phyloP scores from a whole-genome alignment of 2,888 invertebrate genomes.

The Drosophila borborema region DNA sequence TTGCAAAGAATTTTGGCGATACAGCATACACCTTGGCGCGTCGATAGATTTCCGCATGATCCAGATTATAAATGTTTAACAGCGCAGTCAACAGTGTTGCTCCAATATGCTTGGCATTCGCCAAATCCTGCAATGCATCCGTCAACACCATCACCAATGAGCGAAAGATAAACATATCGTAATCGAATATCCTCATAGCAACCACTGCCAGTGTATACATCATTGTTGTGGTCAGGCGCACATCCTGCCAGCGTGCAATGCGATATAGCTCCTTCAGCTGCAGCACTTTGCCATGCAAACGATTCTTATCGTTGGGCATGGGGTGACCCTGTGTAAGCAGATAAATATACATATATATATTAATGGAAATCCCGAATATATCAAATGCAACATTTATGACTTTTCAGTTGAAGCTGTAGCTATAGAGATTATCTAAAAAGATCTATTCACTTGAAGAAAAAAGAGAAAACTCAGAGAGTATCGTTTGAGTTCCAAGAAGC shows the following conservation, averaged over 20 bases:
- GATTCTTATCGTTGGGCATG: constrained; percentile 52
- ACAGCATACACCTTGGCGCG: constrained; percentile 68
- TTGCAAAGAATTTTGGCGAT: constrained; percentile 68
- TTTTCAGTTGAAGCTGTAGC: too few relatives aligned
- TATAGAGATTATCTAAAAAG: too few relatives aligned
- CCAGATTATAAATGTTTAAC: constrained; percentile 2
- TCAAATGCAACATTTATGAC: too few relatives aligned
- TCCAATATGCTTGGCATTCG: background rate
- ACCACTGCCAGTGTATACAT: constrained; percentile 18
- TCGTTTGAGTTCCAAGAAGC: too few relatives aligned
- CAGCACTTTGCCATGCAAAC: constrained; percentile 77
- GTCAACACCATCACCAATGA: constrained; percentile 33
- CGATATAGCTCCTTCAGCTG: constrained; percentile 47
- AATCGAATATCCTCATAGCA: background rate
- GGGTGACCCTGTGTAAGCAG: constrained; percentile 12
- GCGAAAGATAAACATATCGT: constrained; percentile 59
- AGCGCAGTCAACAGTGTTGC: background rate
- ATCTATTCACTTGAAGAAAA: too few relatives aligned
- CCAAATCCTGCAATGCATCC: constrained; percentile 29
- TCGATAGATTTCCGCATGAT: constrained; percentile 11
- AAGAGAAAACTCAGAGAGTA: too few relatives aligned
- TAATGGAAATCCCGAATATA: too few relatives aligned
- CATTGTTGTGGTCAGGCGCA: background rate
- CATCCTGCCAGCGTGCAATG: constrained; percentile 21
- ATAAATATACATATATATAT: background rate